Evolutionary conservation across 2,797 vertebrate species (phyloP).

Genomic region (Enteromius paludinosus): DNA sequence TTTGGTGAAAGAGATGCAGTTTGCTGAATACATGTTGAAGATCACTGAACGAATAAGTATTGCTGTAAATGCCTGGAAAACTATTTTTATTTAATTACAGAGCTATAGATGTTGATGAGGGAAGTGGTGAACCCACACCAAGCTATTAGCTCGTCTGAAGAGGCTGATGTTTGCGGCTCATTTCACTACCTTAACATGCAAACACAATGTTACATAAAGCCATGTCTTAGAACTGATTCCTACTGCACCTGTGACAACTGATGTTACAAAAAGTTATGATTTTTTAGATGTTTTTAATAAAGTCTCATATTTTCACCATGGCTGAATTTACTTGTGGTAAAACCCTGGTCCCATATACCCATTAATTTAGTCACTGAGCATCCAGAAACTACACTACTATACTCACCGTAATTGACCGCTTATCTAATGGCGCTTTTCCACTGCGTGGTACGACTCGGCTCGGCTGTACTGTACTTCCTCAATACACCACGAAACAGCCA

Average conservation of each 20-base stretch:
- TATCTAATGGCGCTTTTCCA: too few relatives aligned
- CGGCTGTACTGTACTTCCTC: too few relatives aligned
- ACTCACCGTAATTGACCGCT: too few relatives aligned
- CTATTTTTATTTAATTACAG: conserved; percentile 36
- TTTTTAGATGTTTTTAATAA: not conserved
- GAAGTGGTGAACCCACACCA: conserved; percentile 22
- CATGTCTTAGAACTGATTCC: conserved; percentile 4
- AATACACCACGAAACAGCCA: too few relatives aligned
- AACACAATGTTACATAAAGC: not conserved
- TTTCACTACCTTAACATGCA: conserved; percentile 27
- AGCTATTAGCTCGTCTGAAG: conserved; percentile 12
- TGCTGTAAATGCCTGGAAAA: conserved; percentile 24
- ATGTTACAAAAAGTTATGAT: not conserved
- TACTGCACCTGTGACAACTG: not conserved
- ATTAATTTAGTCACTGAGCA: too few relatives aligned
- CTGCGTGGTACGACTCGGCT: too few relatives aligned
- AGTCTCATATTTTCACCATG: not conserved
- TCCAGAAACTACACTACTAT: too few relatives aligned
- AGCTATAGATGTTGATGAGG: conserved; percentile 7
- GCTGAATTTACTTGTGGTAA: not conserved
- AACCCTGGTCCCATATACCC: not conserved
- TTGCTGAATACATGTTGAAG: not conserved
- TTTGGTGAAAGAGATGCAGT: not conserved
- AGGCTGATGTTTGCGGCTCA: conserved; percentile 11
- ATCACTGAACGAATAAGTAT: conserved; percentile 19